A percentile compares a stretch with the other conserved stretches of the same genome.
These are phyloP conservation scores for Propsilocerus akamusi DNA, from an alignment of 1,140 invertebrate genomes.

Conservation along the genomic window DNA sequence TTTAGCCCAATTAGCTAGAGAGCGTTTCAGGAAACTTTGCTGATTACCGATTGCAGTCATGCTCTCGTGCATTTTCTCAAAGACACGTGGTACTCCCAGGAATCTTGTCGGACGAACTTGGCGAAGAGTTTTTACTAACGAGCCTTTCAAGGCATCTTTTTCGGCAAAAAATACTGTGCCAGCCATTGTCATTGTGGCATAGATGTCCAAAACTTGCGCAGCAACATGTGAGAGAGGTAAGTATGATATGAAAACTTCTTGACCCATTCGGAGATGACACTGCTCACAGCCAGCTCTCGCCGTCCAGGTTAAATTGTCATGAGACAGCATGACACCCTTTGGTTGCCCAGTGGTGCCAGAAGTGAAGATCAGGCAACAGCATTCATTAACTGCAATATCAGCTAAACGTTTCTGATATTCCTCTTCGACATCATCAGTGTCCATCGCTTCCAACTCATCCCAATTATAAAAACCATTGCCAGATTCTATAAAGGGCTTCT, in stretches of 20 bases:
- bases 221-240: constrained; percentile 75
- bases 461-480: constrained; percentile 35
- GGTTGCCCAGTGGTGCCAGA: constrained; percentile 74
- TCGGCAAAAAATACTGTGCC: constrained; percentile 57
- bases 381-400: constrained; percentile 65
- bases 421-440: constrained; percentile 46
- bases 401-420: constrained; percentile 48
- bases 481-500: constrained; percentile 21
- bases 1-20: constrained; percentile 28
- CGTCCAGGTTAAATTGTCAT: constrained; percentile 61
- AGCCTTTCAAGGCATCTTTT: constrained; percentile 61
- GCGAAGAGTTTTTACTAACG: constrained; percentile 47
- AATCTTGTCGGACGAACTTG: constrained; percentile 59
- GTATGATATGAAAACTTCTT: constrained; percentile 50
- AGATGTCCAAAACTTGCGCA: constrained; percentile 32
- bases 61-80: constrained; percentile 79
- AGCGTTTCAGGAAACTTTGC: constrained; percentile 39
- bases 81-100: constrained; percentile 69
- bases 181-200: constrained; percentile 11
- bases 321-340: constrained; percentile 76
- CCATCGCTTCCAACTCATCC: constrained; percentile 60
- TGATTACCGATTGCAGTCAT: constrained; percentile 49
- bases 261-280: constrained; percentile 23
- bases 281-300: constrained; percentile 26
- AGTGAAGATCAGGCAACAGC: constrained; percentile 80